Percentiles rank a stretch among this genome's conserved stretches.
These are phyloP conservation scores for Zonotrichia albicollis DNA, from an alignment of 2,797 vertebrate genomes.

Conservation along the genomic window DNA sequence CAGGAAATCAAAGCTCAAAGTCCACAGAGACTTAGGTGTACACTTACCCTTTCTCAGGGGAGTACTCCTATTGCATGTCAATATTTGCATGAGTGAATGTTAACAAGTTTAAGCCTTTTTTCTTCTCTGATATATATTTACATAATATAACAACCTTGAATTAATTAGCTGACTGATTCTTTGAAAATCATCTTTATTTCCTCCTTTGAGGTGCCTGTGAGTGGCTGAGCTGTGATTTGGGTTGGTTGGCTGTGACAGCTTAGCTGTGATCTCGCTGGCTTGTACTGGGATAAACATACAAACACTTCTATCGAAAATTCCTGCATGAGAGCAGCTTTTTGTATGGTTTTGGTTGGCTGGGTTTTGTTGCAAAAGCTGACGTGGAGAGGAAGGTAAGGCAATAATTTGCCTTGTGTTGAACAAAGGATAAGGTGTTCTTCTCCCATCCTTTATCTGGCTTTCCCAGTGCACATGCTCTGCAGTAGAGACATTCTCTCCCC, in stretches of 20 bases:
- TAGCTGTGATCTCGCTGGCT: neutral
- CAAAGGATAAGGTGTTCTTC: conserved; percentile 9
- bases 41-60: neutral
- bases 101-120: neutral
- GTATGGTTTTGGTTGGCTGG: neutral
- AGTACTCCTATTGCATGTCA: neutral
- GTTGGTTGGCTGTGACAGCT: neutral
- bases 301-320: neutral
- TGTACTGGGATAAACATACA: neutral
- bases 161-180: neutral
- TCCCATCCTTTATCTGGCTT: neutral
- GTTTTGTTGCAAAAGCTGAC: neutral
- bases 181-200: neutral
- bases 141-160: neutral
- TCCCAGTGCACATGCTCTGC: neutral
- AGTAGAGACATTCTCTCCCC: neutral
- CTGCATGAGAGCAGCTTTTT: fast-evolving
- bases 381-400: neutral
- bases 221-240: neutral
- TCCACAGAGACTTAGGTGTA: neutral
- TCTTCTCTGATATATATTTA: neutral
- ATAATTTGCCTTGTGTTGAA: conserved; percentile 2
- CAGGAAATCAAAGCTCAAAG: neutral
- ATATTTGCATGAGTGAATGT: neutral
- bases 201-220: neutral